phyloP scores from a whole-genome alignment of 1,140 invertebrate genomes.

The Dreissena rostriformis region DNA sequence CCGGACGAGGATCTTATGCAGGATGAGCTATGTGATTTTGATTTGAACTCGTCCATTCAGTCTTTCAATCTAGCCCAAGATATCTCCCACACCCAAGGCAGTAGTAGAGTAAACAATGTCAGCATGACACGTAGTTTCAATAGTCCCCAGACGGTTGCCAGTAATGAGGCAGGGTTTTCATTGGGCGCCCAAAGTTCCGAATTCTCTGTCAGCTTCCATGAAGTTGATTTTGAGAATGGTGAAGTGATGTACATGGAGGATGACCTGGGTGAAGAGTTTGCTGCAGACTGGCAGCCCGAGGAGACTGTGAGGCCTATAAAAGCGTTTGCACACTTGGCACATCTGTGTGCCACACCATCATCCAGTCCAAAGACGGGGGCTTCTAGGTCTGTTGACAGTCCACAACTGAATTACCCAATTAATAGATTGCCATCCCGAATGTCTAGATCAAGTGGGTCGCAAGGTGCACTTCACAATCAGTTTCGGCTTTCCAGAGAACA shows the following conservation, averaged over 20 bases:
- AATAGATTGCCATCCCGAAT: not conserved
- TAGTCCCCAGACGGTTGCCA: too few relatives aligned
- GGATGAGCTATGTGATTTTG: not conserved
- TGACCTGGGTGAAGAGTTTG: not conserved
- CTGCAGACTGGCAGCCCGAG: not conserved
- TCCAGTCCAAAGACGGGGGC: conserved; percentile 13
- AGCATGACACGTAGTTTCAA: too few relatives aligned
- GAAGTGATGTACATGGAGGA: conserved; percentile 54
- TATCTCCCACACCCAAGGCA: not conserved
- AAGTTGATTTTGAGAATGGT: conserved; percentile 53
- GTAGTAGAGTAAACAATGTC: not conserved
- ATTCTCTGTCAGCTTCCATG: conserved; percentile 47
- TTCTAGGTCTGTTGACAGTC: not conserved
- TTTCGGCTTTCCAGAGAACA: too few relatives aligned
- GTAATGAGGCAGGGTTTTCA: too few relatives aligned
- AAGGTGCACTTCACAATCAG: too few relatives aligned
- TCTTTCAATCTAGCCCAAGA: not conserved
- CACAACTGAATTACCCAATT: not conserved
- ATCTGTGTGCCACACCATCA: not conserved
- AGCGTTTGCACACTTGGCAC: not conserved
- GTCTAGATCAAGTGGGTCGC: not conserved
- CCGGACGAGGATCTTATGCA: not conserved
- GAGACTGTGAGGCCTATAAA: not conserved
- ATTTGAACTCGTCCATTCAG: conserved; percentile 1
- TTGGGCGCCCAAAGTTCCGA: not conserved